phyloP scores from a whole-genome alignment of 2,797 vertebrate genomes.

The Hirundo rustica region DNA sequence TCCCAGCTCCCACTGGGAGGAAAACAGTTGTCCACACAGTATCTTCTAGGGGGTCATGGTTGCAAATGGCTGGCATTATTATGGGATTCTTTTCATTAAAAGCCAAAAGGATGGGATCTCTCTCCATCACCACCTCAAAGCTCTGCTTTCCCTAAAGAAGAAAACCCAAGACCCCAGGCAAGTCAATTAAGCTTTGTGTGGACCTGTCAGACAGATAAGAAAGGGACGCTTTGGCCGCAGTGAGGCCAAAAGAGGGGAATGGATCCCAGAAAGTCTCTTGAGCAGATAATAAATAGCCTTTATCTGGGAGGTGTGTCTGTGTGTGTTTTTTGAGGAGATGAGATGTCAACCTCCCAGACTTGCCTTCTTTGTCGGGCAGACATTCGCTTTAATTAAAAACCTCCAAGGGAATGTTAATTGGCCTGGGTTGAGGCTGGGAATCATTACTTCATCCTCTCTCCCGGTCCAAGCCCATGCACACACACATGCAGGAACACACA shows the following conservation, averaged over 20 bases:
- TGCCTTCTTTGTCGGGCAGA: slow-evolving; percentile 19
- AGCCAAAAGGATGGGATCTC: slow-evolving; percentile 45
- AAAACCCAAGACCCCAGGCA: slow-evolving; percentile 56
- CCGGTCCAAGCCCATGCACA: not conserved
- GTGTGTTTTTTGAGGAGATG: slow-evolving; percentile 46
- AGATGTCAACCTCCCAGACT: slow-evolving; percentile 42
- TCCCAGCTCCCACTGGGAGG: slow-evolving; percentile 22
- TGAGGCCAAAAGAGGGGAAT: slow-evolving; percentile 12
- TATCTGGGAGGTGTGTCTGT: slow-evolving; percentile 63
- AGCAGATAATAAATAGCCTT: slow-evolving; percentile 60
- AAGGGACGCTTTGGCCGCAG: slow-evolving; percentile 48
- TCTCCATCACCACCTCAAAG: slow-evolving; percentile 23
- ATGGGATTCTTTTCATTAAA: slow-evolving; percentile 49
- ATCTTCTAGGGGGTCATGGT: slow-evolving; percentile 33
- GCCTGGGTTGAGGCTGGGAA: not conserved
- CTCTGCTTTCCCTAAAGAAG: slow-evolving; percentile 38
- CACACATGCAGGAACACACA: not conserved
- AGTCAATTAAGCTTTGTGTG: slow-evolving; percentile 68
- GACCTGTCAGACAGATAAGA: slow-evolving; percentile 61
- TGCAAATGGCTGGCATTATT: slow-evolving; percentile 55
- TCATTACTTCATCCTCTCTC: not conserved
- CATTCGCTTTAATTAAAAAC: slow-evolving; percentile 50
- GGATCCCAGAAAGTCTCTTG: slow-evolving; percentile 49
- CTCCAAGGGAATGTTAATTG: slow-evolving; percentile 67
- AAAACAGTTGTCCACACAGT: slow-evolving; percentile 19